These are phyloP conservation scores for Pherbina coryleti DNA, from an alignment of 2,888 invertebrate species.

Conservation along the genomic window DNA sequence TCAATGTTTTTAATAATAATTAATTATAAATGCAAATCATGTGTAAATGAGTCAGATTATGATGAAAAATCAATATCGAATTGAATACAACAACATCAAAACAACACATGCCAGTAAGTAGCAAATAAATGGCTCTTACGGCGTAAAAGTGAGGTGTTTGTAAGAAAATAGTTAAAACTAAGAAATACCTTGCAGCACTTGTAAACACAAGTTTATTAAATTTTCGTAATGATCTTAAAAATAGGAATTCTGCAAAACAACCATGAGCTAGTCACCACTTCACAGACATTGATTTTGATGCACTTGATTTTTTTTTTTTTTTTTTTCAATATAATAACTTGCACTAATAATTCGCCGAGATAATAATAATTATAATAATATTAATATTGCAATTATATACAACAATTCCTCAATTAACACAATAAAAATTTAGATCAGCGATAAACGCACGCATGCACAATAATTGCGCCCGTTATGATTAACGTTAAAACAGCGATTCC, in stretches of 20 bases:
- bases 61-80: not conserved
- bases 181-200: not conserved
- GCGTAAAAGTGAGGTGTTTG: not conserved
- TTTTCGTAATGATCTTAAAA: not conserved
- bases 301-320: not conserved
- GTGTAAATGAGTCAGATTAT: conserved; percentile 18
- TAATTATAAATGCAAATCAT: conserved; percentile 33
- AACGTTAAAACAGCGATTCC: not conserved
- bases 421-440: not conserved
- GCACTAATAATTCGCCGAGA: not conserved
- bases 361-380: not conserved
- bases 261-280: not conserved
- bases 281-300: not conserved
- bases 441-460: not conserved
- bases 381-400: not conserved
- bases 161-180: not conserved
- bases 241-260: not conserved
- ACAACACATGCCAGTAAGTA: not conserved
- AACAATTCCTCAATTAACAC: not conserved
- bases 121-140: not conserved
- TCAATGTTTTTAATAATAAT: not conserved
- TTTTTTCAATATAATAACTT: not conserved
- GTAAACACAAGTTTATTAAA: not conserved
- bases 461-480: not conserved
- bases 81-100: not conserved